Conservation (phyloP, 2,888 invertebrate genomes). For the Aphrophora alni region DNA sequence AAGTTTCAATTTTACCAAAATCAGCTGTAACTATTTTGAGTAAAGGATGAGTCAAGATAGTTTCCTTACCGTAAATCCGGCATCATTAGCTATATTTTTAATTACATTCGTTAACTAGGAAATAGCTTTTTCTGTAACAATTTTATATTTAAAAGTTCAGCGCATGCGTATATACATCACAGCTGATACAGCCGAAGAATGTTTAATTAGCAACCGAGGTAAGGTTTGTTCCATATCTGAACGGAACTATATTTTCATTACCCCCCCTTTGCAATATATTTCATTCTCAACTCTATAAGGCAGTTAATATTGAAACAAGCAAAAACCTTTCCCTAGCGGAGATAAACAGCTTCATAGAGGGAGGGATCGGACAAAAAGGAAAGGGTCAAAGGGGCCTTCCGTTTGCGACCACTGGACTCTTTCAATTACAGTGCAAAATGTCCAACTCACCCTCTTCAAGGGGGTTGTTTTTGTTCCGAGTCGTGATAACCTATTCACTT, state of each 20-base stretch:
- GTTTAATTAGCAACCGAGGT: not conserved
- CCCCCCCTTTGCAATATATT: not conserved
- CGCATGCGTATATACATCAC: too few species aligned
- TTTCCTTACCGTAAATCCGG: too few species aligned
- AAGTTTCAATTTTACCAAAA: too few species aligned
- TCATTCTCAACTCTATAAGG: not conserved
- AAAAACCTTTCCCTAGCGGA: too few species aligned
- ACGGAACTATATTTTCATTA: not conserved
- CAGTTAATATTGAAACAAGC: not conserved
- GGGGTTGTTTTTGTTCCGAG: not conserved
- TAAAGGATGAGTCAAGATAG: too few species aligned
- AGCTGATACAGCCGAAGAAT: not conserved
- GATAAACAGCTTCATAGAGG: not conserved
- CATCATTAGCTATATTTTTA: too few species aligned
- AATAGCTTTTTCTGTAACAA: too few species aligned
- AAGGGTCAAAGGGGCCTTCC: slow-evolving; percentile 16
- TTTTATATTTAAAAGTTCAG: too few species aligned
- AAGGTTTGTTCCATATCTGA: not conserved
- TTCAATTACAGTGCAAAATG: slow-evolving; percentile 22
- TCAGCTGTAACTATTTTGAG: too few species aligned
- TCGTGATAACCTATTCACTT: not conserved
- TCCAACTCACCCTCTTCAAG: not conserved
- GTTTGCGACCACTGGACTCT: slow-evolving; percentile 23
- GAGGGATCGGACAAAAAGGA: slow-evolving; percentile 24
- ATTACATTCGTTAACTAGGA: too few species aligned